These are phyloP conservation scores for Brachyrhaphis roseni DNA, from an alignment of 2,797 vertebrate genomes.

Conservation along the genomic window DNA sequence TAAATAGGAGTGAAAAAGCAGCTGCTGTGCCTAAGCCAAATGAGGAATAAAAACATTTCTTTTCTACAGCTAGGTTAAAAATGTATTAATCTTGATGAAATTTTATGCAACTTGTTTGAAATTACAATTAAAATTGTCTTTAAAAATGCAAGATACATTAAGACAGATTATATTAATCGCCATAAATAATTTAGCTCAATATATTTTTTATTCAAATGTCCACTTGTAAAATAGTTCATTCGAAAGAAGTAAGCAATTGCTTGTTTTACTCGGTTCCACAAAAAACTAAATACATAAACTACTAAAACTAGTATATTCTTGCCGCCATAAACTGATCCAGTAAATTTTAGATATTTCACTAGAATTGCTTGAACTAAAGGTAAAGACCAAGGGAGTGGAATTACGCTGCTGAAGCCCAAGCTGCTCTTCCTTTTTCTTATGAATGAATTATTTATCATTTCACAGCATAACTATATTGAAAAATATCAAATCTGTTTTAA, in stretches of 20 bases:
- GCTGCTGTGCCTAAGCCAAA: neutral
- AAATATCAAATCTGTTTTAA: constrained; percentile 69
- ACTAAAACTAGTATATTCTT: constrained; percentile 19
- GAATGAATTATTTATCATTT: constrained; percentile 74
- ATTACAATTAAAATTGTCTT: neutral
- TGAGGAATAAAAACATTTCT: neutral
- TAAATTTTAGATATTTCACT: constrained; percentile 11
- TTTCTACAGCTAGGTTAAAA: neutral
- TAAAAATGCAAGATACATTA: neutral
- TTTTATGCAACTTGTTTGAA: neutral
- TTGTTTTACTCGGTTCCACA: neutral
- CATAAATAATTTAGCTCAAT: neutral
- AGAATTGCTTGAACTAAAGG: constrained; percentile 3
- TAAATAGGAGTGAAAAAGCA: neutral
- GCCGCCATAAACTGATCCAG: constrained; percentile 13
- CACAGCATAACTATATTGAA: constrained; percentile 64
- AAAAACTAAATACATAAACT: constrained; percentile 12
- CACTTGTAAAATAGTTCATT: neutral
- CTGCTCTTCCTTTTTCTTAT: constrained; percentile 35
- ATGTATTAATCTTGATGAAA: neutral
- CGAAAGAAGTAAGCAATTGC: neutral
- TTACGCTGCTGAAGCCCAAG: constrained; percentile 33
- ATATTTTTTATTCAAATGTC: neutral
- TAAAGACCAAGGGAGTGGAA: constrained; percentile 31
- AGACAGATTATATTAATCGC: neutral